Evolutionary conservation across 2,888 invertebrate genomes (phyloP).

Genomic region (Caenorhabditis uteleia): DNA sequence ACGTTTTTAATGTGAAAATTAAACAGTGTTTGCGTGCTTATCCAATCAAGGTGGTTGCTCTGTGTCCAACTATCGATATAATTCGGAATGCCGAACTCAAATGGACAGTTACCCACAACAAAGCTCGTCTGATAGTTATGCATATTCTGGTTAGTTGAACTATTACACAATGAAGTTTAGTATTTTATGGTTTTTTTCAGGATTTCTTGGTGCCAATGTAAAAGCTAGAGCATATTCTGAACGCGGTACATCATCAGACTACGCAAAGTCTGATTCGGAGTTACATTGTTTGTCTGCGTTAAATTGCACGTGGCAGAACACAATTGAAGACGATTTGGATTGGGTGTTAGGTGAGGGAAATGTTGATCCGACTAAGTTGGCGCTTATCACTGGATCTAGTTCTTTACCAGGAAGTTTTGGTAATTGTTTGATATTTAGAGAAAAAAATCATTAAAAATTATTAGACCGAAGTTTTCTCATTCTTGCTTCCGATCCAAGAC

Average conservation of each 20-base stretch:
- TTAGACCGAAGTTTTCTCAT: conserved; percentile 51
- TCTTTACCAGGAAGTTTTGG: conserved; percentile 45
- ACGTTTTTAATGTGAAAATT: neutral
- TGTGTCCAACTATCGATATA: conserved; percentile 46
- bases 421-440: neutral
- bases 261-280: conserved; percentile 43
- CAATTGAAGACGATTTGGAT: conserved; percentile 49
- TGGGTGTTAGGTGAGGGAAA: conserved; percentile 55
- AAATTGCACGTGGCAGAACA: conserved; percentile 54
- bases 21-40: conserved; percentile 38
- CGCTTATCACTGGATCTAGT: conserved; percentile 51
- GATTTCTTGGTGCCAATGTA: conserved; percentile 47
- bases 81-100: conserved; percentile 34
- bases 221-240: conserved; percentile 52
- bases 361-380: conserved; percentile 46
- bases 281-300: conserved; percentile 39
- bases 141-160: neutral
- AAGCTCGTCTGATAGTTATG: conserved; percentile 11
- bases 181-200: conserved; percentile 15
- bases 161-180: neutral
- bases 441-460: neutral
- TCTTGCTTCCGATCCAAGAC: conserved; percentile 52
- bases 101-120: conserved; percentile 9
- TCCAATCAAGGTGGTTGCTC: conserved; percentile 50
- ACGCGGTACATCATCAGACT: conserved; percentile 30